phyloP scores from a whole-genome alignment of 2,797 vertebrate genomes.

The Petrocephalus schoutedeni region DNA sequence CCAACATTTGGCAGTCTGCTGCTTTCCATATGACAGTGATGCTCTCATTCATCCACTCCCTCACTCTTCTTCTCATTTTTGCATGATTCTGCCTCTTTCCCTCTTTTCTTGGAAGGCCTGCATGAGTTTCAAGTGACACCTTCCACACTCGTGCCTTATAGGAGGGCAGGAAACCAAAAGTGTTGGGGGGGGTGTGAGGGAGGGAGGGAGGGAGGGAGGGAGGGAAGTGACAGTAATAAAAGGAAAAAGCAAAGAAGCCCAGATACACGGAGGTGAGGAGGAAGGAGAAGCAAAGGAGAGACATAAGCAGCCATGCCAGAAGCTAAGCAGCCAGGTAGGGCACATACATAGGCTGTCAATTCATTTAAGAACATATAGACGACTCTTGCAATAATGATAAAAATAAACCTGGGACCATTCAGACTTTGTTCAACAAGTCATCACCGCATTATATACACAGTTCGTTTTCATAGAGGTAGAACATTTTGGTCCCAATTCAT shows the following conservation, averaged over 20 bases:
- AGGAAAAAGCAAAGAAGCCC: neutral
- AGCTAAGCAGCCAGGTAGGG: conserved; percentile 41
- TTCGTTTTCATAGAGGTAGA: too few species aligned
- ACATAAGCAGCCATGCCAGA: conserved; percentile 45
- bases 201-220: neutral
- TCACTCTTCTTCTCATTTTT: neutral
- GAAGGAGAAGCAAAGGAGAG: neutral
- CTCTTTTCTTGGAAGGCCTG: conserved; percentile 1
- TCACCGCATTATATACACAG: neutral
- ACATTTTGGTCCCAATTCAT: neutral
- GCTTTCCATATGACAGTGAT: neutral
- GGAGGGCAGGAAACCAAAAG: neutral
- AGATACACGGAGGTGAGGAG: neutral
- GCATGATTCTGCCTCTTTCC: neutral
- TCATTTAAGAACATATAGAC: conserved; percentile 48
- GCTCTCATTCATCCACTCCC: neutral
- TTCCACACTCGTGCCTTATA: neutral
- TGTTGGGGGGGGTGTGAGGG: neutral
- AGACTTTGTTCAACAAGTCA: conserved; percentile 22
- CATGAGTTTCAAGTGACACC: neutral
- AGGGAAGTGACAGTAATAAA: conserved; percentile 14
- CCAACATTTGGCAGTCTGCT: neutral
- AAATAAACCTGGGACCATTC: conserved; percentile 22
- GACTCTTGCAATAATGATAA: conserved; percentile 42
- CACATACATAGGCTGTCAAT: conserved; percentile 42